phyloP scores from a whole-genome alignment of 2,113 vertebrate genomes.

The Tragelaphus imberbis region DNA sequence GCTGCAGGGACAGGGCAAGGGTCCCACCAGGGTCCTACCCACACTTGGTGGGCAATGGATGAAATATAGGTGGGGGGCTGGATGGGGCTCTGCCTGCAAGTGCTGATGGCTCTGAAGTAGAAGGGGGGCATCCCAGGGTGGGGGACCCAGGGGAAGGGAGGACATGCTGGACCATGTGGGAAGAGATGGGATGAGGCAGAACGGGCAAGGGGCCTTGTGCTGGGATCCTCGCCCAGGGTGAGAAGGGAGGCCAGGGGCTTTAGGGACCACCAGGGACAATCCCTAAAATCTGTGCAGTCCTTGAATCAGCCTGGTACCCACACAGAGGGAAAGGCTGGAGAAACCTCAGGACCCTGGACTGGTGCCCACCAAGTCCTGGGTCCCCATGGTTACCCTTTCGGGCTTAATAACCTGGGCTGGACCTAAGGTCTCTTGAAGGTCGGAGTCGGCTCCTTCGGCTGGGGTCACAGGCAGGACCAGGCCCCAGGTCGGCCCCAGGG shows the following conservation, averaged over 20 bases:
- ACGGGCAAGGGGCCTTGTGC: not conserved
- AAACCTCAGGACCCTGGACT: not conserved
- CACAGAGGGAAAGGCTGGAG: accelerated
- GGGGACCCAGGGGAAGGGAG: not conserved
- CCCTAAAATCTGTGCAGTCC: not conserved
- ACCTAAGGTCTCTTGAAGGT: not conserved
- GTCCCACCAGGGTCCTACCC: not conserved
- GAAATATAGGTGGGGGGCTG: too few relatives aligned
- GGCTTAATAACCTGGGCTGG: not conserved
- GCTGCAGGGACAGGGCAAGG: not conserved
- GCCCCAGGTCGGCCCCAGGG: not conserved
- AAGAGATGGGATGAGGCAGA: not conserved
- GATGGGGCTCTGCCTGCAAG: not conserved
- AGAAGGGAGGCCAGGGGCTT: not conserved
- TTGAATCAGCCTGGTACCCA: accelerated
- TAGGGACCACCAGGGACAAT: not conserved
- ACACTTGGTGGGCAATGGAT: not conserved
- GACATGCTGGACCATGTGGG: not conserved
- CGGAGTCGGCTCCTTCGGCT: accelerated
- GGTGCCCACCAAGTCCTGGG: too few relatives aligned
- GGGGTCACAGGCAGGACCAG: not conserved
- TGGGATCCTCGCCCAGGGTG: not conserved
- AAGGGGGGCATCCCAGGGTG: not conserved
- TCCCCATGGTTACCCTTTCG: not conserved
- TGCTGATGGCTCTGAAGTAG: not conserved